Percentiles rank a stretch among this genome's conserved stretches.
Conservation (phyloP, 2,797 vertebrate species). For the Centropyge bicolor region DNA sequence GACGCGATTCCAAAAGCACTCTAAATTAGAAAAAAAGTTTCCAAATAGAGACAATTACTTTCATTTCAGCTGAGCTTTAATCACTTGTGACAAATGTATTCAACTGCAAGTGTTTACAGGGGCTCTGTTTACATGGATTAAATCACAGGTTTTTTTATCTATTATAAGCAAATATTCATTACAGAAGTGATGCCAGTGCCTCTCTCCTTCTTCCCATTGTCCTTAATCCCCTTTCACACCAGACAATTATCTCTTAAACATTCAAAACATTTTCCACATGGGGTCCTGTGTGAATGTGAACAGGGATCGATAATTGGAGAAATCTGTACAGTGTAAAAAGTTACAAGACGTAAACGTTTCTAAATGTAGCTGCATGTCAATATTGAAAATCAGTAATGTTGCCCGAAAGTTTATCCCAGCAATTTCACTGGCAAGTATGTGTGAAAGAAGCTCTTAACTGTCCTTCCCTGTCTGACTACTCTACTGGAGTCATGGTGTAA, state of each 20-base stretch:
- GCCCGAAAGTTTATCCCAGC: too few species aligned
- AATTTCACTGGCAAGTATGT: too few species aligned
- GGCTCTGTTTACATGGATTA: constrained; percentile 1
- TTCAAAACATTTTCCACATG: too few species aligned
- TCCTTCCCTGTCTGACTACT: constrained; percentile 1
- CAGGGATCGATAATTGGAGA: too few species aligned
- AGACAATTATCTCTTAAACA: too few species aligned
- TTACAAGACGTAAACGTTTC: too few species aligned
- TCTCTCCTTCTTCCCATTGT: background rate
- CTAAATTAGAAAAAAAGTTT: constrained; percentile 74
- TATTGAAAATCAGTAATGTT: too few species aligned
- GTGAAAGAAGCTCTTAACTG: background rate
- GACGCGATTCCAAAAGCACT: constrained; percentile 97
- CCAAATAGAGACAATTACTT: constrained; percentile 8
- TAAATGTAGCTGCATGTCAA: too few species aligned
- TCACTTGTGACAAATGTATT: background rate
- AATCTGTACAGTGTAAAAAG: too few species aligned
- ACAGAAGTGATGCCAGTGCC: background rate
- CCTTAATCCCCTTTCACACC: background rate
- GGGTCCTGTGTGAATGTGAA: too few species aligned
- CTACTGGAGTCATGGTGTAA: constrained; percentile 10
- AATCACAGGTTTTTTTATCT: background rate
- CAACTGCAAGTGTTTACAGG: background rate
- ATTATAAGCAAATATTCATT: constrained; percentile 13
- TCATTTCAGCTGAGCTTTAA: constrained; percentile 6